Base-by-base conservation (phyloP, 2,113 vertebrate species). In the Malaclemys terrapin region DNA sequence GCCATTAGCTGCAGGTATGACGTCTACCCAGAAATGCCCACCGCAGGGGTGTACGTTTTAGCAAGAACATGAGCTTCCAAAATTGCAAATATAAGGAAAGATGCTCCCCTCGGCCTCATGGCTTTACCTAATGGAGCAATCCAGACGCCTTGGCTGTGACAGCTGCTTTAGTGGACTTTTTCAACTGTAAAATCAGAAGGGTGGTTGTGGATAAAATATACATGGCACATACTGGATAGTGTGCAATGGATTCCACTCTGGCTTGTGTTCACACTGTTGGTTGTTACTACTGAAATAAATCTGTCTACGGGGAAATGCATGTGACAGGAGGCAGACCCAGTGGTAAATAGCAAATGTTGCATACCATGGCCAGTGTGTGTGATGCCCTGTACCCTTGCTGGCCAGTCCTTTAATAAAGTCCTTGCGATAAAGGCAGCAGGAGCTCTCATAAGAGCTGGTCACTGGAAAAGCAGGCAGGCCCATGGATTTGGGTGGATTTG, bases 161-260 rank as follows among this genome's bases (percentile, higher is more conserved):
- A 0, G 35, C 82, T 5, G 89, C 84, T 45, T 56, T 76, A 89
- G 27, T 24, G 83, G 59, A 69, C 1, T 0, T 90, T 96, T 93
- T 87, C 52, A 16, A 10, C 57, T 83, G 78, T 95, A 90, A 94
- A 89, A 88, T 91, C 50, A 8, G 88, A 10, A 29, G 69, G 80
- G 42, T 93, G 75, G n/a, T 29, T 0, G 49, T 59, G 91, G 95
- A 91, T 94, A 91, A 92, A 90, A 80, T 59, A 84, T 54, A 75
- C 84, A 82, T n/a, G 75, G 57, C 83, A 45, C 0, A 2, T 83
- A 31, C 89, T 94, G 81, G 95, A 76, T 19, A 78, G 92, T 95
- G 93, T 85, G 93, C 93, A 93, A 94, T 93, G 90, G 87, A 54
- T 92, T 94, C 89, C 95, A 82, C 93, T 95, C 4, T 92, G 91